Evolutionary conservation across 2,113 vertebrate genomes (phyloP).

Genomic region (Cyanoderma ruficeps): DNA sequence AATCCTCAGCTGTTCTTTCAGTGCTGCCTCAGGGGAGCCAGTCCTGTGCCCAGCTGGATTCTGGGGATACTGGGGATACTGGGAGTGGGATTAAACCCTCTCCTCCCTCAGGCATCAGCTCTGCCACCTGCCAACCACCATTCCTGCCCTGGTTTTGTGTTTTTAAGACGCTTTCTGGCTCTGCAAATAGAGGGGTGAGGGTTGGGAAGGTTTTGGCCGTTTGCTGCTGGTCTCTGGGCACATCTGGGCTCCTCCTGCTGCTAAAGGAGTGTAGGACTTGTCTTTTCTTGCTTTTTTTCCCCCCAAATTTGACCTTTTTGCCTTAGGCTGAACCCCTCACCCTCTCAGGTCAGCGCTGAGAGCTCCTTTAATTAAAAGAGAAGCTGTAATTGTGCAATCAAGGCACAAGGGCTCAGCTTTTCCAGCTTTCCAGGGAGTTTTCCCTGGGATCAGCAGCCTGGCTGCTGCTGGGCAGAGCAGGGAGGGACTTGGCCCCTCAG

Average conservation of each 20-base stretch:
- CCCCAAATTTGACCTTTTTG: not conserved
- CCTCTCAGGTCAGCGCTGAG: not conserved
- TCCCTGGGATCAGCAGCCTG: not conserved
- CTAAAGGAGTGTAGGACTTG: not conserved
- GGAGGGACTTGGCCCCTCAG: not conserved
- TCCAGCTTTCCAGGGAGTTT: not conserved
- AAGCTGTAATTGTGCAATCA: not conserved
- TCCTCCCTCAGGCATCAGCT: not conserved
- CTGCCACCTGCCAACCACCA: not conserved
- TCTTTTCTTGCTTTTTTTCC: not conserved
- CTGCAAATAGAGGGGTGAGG: not conserved
- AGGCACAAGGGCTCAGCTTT: not conserved
- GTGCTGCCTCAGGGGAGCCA: not conserved
- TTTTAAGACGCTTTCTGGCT: not conserved
- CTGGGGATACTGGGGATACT: not conserved
- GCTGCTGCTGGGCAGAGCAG: not conserved
- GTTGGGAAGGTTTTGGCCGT: not conserved
- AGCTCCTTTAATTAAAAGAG: not conserved
- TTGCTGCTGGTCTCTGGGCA: not conserved
- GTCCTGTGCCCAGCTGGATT: not conserved
- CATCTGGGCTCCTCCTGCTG: not conserved
- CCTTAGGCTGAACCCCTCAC: not conserved
- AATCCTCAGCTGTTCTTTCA: not conserved
- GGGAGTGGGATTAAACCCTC: not conserved
- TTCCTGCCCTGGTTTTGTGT: not conserved